Evolutionary conservation across 2,888 invertebrate genomes (phyloP).

Genomic region (Sclerodermus sp.): DNA sequence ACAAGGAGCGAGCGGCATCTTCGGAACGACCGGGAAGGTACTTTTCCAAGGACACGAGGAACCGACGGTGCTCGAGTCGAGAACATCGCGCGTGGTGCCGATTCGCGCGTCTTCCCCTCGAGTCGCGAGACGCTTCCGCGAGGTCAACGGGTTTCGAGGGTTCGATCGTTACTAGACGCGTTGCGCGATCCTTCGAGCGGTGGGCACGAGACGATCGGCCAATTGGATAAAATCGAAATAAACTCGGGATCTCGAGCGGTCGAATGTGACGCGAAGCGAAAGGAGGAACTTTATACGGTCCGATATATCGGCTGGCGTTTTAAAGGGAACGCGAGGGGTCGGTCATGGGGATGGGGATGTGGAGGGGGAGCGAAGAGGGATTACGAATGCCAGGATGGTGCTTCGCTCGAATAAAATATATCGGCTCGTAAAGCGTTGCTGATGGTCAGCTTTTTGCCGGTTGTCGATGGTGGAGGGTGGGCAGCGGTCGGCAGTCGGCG

Average conservation of each 20-base stretch:
- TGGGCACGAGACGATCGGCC: too few species aligned
- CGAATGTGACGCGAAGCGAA: not conserved
- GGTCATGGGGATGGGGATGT: not conserved
- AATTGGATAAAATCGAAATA: too few species aligned
- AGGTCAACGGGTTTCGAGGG: too few species aligned
- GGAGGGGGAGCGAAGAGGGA: not conserved
- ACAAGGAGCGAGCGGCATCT: not conserved
- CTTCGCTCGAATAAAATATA: constrained; percentile 27
- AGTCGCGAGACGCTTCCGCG: too few species aligned
- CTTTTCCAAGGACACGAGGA: too few species aligned
- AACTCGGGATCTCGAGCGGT: not conserved
- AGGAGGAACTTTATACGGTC: not conserved
- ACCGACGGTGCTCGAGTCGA: too few species aligned
- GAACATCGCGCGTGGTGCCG: too few species aligned
- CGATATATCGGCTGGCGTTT: not conserved
- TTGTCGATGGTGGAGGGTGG: not conserved
- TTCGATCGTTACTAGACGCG: too few species aligned
- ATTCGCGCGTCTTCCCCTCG: too few species aligned
- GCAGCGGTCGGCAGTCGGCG: constrained; percentile 8
- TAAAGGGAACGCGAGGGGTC: not conserved
- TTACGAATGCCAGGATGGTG: constrained; percentile 13
- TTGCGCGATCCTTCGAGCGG: too few species aligned
- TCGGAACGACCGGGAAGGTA: not conserved
- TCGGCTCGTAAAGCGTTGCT: constrained; percentile 33
- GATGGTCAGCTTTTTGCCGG: constrained; percentile 24